Conservation (phyloP, 2,888 invertebrate genomes). For the Xestia ashworthii region DNA sequence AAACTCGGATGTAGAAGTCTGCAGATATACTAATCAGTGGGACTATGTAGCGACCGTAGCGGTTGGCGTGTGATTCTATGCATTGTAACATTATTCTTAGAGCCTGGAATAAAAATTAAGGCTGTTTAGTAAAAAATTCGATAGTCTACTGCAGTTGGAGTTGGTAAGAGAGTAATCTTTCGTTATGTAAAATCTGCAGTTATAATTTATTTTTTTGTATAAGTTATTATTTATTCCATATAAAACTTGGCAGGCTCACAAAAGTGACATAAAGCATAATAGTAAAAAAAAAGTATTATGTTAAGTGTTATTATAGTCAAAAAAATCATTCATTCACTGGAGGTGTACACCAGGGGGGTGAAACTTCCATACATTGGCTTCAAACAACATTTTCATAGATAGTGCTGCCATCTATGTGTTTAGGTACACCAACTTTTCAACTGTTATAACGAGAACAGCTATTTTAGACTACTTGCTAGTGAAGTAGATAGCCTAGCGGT, state of each 20-base stretch:
- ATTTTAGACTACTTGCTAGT: too few relatives aligned
- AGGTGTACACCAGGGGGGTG: not conserved
- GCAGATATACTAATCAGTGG: conserved; percentile 97
- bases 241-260: not conserved
- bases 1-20: conserved; percentile 99
- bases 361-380: too few relatives aligned
- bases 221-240: too few relatives aligned
- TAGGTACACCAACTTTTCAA: too few relatives aligned
- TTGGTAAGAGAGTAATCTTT: not conserved
- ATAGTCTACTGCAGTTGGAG: fast-evolving
- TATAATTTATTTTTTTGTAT: too few relatives aligned
- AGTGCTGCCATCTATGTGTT: too few relatives aligned
- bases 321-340: not conserved
- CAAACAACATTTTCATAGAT: too few relatives aligned
- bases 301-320: too few relatives aligned
- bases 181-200: not conserved
- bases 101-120: conserved; percentile 90
- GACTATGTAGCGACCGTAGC: conserved; percentile 97
- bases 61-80: conserved; percentile 97
- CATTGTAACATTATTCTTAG: conserved; percentile 97
- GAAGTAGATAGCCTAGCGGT: too few relatives aligned
- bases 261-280: not conserved
- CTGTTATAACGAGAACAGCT: too few relatives aligned
- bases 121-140: not conserved
- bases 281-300: too few relatives aligned